phyloP scores from a whole-genome alignment of 2,113 vertebrate species.

The Megalops atlanticus region DNA sequence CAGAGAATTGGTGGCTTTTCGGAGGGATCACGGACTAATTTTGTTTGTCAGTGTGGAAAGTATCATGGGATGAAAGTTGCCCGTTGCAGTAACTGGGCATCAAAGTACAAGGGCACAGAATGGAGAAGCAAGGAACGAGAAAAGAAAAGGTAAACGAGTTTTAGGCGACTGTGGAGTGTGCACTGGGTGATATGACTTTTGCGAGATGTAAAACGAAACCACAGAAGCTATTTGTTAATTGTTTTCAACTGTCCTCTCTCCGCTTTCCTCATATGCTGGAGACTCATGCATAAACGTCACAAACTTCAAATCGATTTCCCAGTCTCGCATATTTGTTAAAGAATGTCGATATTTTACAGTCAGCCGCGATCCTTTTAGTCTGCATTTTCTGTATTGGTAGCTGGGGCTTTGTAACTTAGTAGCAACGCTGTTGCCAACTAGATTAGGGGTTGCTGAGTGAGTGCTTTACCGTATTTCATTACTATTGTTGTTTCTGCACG shows the following conservation, averaged over 20 bases:
- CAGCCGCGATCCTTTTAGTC: not conserved
- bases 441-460: not conserved
- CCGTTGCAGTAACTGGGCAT: conserved; percentile 48
- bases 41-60: conserved; percentile 43
- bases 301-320: conserved; percentile 61
- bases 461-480: conserved; percentile 3
- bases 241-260: conserved; percentile 12
- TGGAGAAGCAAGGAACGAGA: conserved; percentile 68
- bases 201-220: not conserved
- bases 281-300: conserved; percentile 44
- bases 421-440: conserved; percentile 1
- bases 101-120: conserved; percentile 60
- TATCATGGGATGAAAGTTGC: conserved; percentile 68
- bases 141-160: conserved; percentile 68
- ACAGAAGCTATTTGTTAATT: not conserved
- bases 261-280: not conserved
- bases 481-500: conserved; percentile 10
- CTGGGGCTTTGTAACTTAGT: not conserved
- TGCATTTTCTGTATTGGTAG: not conserved
- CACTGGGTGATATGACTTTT: conserved; percentile 3
- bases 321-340: conserved; percentile 43
- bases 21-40: conserved; percentile 28
- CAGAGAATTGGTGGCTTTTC: not conserved
- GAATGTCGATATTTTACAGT: not conserved
- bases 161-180: conserved; percentile 13